A percentile compares a stretch with the other conserved stretches of the same genome.
These are phyloP conservation scores for Argyresthia albistria DNA, from an alignment of 2,888 invertebrate species.

Conservation along the genomic window DNA sequence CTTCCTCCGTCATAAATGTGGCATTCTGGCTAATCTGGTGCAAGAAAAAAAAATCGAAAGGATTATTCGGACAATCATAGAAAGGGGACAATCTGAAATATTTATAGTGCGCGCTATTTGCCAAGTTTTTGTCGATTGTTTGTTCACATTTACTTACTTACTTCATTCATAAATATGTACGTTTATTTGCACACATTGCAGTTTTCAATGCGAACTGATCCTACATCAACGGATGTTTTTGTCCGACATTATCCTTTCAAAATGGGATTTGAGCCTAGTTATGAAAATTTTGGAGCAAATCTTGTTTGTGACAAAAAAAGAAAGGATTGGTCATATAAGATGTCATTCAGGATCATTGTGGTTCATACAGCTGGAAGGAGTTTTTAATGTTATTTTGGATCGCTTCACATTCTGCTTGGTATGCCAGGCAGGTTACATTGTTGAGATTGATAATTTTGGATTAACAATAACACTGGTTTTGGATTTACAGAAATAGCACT, in stretches of 20 bases:
- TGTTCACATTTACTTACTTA: conserved; percentile 61
- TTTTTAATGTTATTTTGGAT: not conserved
- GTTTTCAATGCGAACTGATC: conserved; percentile 25
- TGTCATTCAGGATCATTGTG: conserved; percentile 7
- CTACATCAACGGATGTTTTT: conserved; percentile 54
- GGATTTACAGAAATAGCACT: not conserved
- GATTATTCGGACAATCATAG: conserved; percentile 25
- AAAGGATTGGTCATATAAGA: not conserved
- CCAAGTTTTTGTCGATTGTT: conserved; percentile 41
- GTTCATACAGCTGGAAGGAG: not conserved
- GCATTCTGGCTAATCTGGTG: not conserved
- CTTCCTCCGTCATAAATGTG: not conserved
- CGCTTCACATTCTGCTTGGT: not conserved
- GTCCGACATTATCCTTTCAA: conserved; percentile 28
- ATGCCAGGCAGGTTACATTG: not conserved
- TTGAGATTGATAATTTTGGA: not conserved
- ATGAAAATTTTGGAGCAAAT: conserved; percentile 4
- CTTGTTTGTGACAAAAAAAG: not conserved
- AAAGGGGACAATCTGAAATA: conserved; percentile 40
- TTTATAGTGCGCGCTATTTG: conserved; percentile 43
- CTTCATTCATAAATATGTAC: conserved; percentile 36
- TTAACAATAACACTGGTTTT: not conserved
- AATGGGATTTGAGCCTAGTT: conserved; percentile 13
- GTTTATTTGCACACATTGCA: conserved; percentile 54
- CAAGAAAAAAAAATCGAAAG: conserved; percentile 19